Conservation (phyloP, 53 echinoderm and acorn worm species). For the Crossaster papposus region DNA sequence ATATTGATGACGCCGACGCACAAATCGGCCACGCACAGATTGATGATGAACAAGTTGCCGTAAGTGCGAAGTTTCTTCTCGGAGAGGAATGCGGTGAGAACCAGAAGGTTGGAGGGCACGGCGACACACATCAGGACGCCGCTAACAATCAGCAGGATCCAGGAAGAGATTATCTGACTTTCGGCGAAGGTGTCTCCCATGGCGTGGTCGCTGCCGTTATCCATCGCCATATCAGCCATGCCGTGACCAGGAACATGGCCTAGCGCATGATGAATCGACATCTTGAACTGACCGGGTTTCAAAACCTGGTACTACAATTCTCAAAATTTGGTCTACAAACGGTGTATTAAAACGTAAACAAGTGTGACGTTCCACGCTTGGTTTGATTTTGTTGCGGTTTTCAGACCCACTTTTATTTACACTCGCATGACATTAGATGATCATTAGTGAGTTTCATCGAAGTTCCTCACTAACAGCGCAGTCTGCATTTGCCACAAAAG, state of each 20-base stretch:
- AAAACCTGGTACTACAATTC: not conserved
- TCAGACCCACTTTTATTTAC: not conserved
- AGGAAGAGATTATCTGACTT: slow-evolving; percentile 31
- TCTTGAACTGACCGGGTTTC: not conserved
- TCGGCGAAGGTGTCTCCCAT: not conserved
- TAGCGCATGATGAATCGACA: slow-evolving; percentile 30
- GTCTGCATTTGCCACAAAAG: too few relatives aligned
- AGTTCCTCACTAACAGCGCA: too few relatives aligned
- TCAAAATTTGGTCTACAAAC: not conserved
- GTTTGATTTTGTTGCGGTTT: not conserved
- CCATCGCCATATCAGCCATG: slow-evolving; percentile 24
- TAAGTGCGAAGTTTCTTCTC: slow-evolving; percentile 50
- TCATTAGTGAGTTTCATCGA: too few relatives aligned
- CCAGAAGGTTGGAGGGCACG: slow-evolving; percentile 47
- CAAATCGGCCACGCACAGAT: slow-evolving; percentile 43
- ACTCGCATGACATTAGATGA: too few relatives aligned
- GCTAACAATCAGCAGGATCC: slow-evolving; percentile 25
- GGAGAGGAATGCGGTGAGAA: slow-evolving; percentile 39
- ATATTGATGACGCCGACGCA: slow-evolving; percentile 55
- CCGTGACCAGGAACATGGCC: slow-evolving; percentile 41
- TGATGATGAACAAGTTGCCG: slow-evolving; percentile 57
- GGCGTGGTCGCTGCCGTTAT: slow-evolving; percentile 15
- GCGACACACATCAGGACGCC: slow-evolving; percentile 41
- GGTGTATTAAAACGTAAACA: not conserved
- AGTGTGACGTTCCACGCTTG: not conserved